Evolutionary conservation across 2,113 vertebrate genomes (phyloP).

Genomic region (Zonotrichia leucophrys): DNA sequence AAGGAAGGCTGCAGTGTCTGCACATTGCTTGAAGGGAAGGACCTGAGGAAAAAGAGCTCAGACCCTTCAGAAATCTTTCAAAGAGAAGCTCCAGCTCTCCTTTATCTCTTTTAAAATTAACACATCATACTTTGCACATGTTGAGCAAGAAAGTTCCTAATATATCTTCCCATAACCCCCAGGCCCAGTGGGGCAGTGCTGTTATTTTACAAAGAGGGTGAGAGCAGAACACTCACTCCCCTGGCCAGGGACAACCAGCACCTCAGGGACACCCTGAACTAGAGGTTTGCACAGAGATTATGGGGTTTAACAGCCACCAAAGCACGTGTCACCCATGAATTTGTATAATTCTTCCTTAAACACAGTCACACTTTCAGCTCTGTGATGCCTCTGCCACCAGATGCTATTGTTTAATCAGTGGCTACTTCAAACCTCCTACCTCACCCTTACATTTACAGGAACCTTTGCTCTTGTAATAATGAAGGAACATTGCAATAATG

Average conservation of each 20-base stretch:
- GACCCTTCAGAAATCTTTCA: neutral
- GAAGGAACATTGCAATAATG: neutral
- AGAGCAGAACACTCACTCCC: neutral
- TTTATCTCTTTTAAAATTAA: neutral
- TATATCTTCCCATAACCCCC: accelerated
- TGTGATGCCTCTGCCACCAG: neutral
- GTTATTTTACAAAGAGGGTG: neutral
- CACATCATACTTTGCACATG: neutral
- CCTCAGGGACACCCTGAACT: neutral
- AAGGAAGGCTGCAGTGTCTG: accelerated
- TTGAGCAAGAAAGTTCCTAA: neutral
- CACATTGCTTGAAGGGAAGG: neutral
- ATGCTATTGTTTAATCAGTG: neutral
- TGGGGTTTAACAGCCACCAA: neutral
- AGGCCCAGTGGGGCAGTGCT: accelerated
- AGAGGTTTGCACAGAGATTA: neutral
- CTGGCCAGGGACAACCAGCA: neutral
- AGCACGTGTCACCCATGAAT: neutral
- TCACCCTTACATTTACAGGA: neutral
- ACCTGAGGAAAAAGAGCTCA: neutral
- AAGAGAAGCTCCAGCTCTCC: neutral
- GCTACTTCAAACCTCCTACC: neutral
- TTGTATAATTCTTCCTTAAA: neutral
- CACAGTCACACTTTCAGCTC: accelerated
- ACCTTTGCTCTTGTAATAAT: neutral